Conservation (phyloP, 2,797 vertebrate genomes). For the Enteromius mattozi region DNA sequence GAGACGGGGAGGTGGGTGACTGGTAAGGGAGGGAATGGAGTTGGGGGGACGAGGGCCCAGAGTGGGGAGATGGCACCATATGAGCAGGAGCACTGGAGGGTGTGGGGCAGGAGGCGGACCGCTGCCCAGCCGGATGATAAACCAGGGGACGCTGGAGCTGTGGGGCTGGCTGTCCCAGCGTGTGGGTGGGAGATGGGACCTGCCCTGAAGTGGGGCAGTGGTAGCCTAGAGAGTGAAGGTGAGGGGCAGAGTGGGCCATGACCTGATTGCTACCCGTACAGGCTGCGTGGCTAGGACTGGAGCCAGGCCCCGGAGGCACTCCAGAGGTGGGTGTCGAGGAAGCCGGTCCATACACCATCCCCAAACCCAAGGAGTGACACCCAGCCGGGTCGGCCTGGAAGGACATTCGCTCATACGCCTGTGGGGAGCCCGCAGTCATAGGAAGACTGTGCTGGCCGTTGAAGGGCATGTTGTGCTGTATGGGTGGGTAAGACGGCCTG, state of each 20-base stretch:
- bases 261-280: slow-evolving; percentile 77
- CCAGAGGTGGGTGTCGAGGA: slow-evolving; percentile 77
- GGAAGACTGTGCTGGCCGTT: slow-evolving; percentile 90
- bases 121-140: slow-evolving; percentile 85
- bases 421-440: slow-evolving; percentile 79
- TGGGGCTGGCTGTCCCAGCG: slow-evolving; percentile 81
- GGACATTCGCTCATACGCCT: slow-evolving; percentile 87
- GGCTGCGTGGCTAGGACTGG: slow-evolving; percentile 73
- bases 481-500: slow-evolving; percentile 83
- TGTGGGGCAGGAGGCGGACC: slow-evolving; percentile 86
- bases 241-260: slow-evolving; percentile 80
- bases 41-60: slow-evolving; percentile 92
- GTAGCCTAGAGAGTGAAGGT: slow-evolving; percentile 85
- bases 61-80: slow-evolving; percentile 87
- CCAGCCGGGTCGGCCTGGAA: slow-evolving; percentile 85
- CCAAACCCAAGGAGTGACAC: slow-evolving; percentile 85
- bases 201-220: slow-evolving; percentile 83
- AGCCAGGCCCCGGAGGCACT: slow-evolving; percentile 57
- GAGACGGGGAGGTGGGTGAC: slow-evolving; percentile 87
- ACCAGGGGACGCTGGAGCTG: slow-evolving; percentile 85
- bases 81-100: slow-evolving; percentile 80
- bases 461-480: slow-evolving; percentile 86
- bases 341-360: slow-evolving; percentile 85
- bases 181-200: slow-evolving; percentile 77
- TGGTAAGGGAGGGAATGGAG: slow-evolving; percentile 91